Base-by-base conservation (phyloP, 2,113 vertebrate species). In the Vimba vimba region DNA sequence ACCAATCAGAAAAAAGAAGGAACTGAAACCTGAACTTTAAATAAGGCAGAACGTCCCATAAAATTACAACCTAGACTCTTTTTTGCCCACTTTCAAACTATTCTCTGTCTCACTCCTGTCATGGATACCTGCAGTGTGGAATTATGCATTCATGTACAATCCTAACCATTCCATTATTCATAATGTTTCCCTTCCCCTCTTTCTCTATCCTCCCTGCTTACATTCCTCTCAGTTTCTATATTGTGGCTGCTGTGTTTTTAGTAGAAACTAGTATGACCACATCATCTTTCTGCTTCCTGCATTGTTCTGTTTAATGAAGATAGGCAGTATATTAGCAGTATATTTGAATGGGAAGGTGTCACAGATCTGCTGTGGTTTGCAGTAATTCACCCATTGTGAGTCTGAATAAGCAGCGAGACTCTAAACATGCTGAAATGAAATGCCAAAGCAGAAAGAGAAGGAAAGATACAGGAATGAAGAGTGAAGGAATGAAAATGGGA, bases 341-440 rank as follows among this genome's bases (percentile, higher is more conserved):
- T 66, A 39, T 43, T 50, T 36, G 71, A 66, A 75, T 52, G 64
- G 9, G 60, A 81, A 33, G 4, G 62, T 62, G 47, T 76, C 76
- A 69, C 30, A 80, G 50, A 80, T 80, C 45, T 69, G 45, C 85
- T 76, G 11, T 62, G 33, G 55, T 64, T 19, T 76, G 69, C 79
- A 68, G 69, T 88, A 62, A 78, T 76, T 57, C 36, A 19, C 39
- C 50, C 27, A 86, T 33, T 88, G 64, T 83, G 47, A 73, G 50
- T 76, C 39, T 73, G 45, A 83, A 88, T 27, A 74, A 86, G 79
- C 69, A 79, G 43, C 30, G 30, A 77, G 78, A 57, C 76, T 71
- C 30, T 71, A 78, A 59, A 57, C n/a, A 30, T 66, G 43, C 45
- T 30, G n/a, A 76, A 81, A 55, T 21, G 33, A 82, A 82, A 69